Conservation (phyloP, 2,797 vertebrate genomes). For the Notoglanidium macrostoma region DNA sequence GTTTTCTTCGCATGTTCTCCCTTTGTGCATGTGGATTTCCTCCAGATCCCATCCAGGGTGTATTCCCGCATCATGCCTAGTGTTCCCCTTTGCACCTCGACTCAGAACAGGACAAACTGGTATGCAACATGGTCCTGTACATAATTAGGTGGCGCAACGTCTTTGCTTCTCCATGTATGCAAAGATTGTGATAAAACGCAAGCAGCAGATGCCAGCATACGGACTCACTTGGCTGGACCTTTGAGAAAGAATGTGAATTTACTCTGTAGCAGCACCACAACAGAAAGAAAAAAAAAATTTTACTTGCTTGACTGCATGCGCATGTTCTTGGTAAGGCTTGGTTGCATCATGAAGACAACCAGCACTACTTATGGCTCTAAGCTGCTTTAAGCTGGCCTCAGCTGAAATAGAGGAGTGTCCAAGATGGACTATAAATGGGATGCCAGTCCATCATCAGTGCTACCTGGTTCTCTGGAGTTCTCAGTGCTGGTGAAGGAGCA, state of each 20-base stretch:
- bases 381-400: background rate
- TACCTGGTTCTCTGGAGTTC: background rate
- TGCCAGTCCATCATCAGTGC: background rate
- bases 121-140: background rate
- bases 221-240: background rate
- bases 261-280: background rate
- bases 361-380: background rate
- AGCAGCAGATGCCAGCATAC: background rate
- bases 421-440: background rate
- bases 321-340: background rate
- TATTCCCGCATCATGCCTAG: background rate
- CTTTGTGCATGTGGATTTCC: background rate
- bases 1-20: too few species aligned
- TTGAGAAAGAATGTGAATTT: background rate
- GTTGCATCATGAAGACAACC: conserved; percentile 14
- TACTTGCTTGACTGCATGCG: background rate
- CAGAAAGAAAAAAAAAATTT: background rate
- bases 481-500: background rate
- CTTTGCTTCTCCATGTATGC: background rate
- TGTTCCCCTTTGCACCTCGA: background rate
- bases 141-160: background rate
- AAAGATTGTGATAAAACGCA: background rate
- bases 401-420: background rate
- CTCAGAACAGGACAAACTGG: background rate
- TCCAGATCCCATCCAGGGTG: background rate